phyloP scores from a whole-genome alignment of 2,888 invertebrate species.

The Melanostoma scalare region DNA sequence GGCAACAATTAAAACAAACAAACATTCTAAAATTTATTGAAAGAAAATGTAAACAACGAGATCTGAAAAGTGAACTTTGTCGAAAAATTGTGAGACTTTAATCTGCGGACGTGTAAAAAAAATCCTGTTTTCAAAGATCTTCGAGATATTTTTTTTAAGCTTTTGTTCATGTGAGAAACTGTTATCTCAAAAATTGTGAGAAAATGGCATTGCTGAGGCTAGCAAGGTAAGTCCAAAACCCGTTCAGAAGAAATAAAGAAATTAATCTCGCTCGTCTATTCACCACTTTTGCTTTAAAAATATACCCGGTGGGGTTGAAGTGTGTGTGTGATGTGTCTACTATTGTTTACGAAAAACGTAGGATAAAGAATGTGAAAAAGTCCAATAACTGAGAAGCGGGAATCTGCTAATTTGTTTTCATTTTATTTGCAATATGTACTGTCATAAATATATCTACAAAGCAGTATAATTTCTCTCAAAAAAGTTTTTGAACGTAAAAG shows the following conservation, averaged over 20 bases:
- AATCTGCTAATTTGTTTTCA: slow-evolving; percentile 13
- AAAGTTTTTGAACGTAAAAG: too few species aligned
- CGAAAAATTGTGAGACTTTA: not conserved
- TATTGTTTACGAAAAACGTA: slow-evolving; percentile 64
- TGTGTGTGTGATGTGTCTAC: slow-evolving; percentile 5
- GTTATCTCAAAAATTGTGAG: not conserved
- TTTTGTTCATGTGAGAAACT: not conserved
- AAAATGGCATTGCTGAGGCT: slow-evolving; percentile 65
- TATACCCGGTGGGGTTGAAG: not conserved
- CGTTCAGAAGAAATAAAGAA: not conserved
- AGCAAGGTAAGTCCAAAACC: slow-evolving; percentile 53
- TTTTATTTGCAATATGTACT: not conserved
- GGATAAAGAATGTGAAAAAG: slow-evolving; percentile 45
- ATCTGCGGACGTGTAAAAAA: too few species aligned
- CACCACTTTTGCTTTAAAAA: not conserved
- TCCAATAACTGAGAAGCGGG: not conserved
- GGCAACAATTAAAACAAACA: not conserved
- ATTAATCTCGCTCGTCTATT: not conserved
- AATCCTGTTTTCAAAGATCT: too few species aligned
- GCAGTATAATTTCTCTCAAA: too few species aligned
- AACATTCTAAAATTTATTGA: not conserved
- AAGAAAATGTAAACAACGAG: slow-evolving; percentile 58
- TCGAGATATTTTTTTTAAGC: not conserved
- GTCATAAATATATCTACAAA: too few species aligned
- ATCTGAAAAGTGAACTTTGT: slow-evolving; percentile 10